Conservation (phyloP, 1,140 invertebrate species). For the Octopus bimaculoides region DNA sequence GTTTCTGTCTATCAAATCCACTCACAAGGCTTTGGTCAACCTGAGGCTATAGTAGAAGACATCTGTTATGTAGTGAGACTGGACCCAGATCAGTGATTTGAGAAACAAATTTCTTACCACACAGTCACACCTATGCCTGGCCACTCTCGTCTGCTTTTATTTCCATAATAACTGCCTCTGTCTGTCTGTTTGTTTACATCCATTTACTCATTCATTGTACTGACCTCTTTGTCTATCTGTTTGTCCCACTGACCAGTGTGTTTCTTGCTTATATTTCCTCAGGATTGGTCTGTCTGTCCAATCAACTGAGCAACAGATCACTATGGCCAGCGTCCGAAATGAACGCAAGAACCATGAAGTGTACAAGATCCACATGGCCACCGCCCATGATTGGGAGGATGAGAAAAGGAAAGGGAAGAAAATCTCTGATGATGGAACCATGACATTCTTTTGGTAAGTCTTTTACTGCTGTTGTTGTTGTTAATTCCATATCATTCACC, state of each 20-base stretch:
- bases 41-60: too few species aligned
- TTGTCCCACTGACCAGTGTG: not conserved
- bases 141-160: too few species aligned
- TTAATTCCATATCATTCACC: too few species aligned
- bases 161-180: not conserved
- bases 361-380: conserved; percentile 35
- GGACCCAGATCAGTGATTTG: too few species aligned
- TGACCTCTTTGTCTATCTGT: not conserved
- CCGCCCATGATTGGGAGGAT: conserved; percentile 61
- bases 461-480: too few species aligned
- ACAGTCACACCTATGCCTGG: too few species aligned
- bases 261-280: not conserved
- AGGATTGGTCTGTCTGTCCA: too few species aligned
- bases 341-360: conserved; percentile 21
- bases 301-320: conserved; percentile 12
- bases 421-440: conserved; percentile 62
- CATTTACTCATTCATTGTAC: not conserved
- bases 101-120: too few species aligned
- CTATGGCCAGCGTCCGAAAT: conserved; percentile 24
- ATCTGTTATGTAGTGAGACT: too few species aligned
- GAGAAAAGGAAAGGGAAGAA: conserved; percentile 53
- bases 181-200: not conserved
- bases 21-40: too few species aligned
- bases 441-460: conserved; percentile 62
- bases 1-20: too few species aligned